Evolutionary conservation across 1,140 invertebrate species (phyloP).

Genomic region (Drosophila elegans): DNA sequence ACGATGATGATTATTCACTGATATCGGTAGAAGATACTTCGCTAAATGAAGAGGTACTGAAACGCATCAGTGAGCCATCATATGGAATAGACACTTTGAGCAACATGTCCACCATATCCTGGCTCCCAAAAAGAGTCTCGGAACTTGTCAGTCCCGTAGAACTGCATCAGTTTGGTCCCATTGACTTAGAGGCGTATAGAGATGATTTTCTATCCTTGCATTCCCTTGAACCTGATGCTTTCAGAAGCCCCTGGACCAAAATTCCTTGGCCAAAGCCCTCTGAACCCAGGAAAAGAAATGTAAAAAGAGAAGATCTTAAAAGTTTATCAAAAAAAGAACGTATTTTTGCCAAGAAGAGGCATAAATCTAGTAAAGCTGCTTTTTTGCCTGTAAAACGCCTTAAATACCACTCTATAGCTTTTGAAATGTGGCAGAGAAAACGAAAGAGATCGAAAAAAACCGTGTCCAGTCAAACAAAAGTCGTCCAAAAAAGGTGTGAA

Average conservation of each 20-base stretch:
- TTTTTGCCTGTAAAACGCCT: background rate
- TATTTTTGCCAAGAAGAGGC: background rate
- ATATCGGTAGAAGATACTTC: too few species aligned
- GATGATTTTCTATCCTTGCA: background rate
- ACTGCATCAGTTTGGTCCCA: background rate
- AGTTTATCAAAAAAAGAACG: background rate
- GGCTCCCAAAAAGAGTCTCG: background rate
- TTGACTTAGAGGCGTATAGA: slow-evolving; percentile 10
- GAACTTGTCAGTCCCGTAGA: background rate
- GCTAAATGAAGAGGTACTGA: too few species aligned
- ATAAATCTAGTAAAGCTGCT: too few species aligned
- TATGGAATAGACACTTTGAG: too few species aligned
- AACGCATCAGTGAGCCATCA: too few species aligned
- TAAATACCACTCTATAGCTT: slow-evolving; percentile 2
- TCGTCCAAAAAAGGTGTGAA: background rate
- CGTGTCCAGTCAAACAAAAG: slow-evolving; percentile 6
- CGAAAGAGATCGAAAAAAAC: background rate
- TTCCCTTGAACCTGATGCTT: background rate
- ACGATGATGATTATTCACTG: too few species aligned
- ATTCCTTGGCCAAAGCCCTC: slow-evolving; percentile 8
- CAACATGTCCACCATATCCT: background rate
- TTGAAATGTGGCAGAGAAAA: background rate
- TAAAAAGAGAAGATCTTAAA: background rate
- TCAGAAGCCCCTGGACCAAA: background rate
- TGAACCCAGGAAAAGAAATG: background rate